phyloP scores from a whole-genome alignment of 2,113 vertebrate species.

The Eurypyga helias region DNA sequence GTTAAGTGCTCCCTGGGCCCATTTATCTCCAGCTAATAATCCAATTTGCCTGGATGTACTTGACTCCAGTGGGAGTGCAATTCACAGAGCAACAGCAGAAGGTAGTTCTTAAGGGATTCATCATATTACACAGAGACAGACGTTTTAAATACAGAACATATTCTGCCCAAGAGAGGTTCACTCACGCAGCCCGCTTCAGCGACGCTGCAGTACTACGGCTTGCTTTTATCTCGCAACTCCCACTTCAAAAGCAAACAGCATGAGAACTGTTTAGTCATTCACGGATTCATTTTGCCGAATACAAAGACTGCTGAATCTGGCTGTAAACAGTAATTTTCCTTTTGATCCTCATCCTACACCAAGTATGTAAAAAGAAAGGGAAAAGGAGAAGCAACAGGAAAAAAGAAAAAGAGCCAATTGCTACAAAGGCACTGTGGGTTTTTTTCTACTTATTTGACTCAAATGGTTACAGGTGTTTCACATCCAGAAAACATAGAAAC shows the following conservation, averaged over 20 bases:
- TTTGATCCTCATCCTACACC: background rate
- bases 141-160: conserved; percentile 5
- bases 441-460: background rate
- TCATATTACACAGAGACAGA: background rate
- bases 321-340: background rate
- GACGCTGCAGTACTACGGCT: background rate
- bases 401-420: background rate
- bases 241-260: background rate
- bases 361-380: background rate
- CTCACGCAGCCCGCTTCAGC: background rate
- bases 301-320: background rate
- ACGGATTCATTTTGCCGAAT: background rate
- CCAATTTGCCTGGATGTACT: conserved; percentile 22
- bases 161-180: background rate
- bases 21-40: conserved; percentile 52
- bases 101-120: conserved; percentile 18
- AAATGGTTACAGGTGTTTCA: background rate
- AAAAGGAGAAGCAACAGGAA: background rate
- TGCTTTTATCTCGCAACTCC: background rate
- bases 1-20: conserved; percentile 30
- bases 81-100: background rate
- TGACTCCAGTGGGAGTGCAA: conserved; percentile 22
- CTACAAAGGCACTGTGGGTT: background rate
- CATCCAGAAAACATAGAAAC: background rate
- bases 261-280: conserved; percentile 3